Conservation (phyloP, 2,113 vertebrate genomes). For the Etheostoma cragini region DNA sequence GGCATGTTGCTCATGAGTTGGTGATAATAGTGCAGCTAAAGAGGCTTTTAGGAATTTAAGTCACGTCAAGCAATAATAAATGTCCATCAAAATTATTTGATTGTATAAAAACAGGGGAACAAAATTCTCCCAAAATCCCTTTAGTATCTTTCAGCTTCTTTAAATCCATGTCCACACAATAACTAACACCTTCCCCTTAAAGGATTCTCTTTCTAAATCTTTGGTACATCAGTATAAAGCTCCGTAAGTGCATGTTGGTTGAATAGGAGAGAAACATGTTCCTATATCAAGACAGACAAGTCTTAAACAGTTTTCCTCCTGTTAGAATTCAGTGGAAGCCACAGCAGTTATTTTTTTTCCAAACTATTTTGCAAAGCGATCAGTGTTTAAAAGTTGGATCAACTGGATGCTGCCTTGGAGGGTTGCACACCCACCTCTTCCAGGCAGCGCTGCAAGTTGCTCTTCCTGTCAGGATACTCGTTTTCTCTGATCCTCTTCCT, state of each 20-base stretch:
- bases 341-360: not conserved
- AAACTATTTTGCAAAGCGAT: not conserved
- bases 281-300: not conserved
- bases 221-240: not conserved
- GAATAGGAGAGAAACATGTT: not conserved
- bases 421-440: conserved; percentile 65
- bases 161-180: not conserved
- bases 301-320: not conserved
- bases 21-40: not conserved
- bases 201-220: not conserved
- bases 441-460: conserved; percentile 70
- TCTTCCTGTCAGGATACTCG: conserved; percentile 34
- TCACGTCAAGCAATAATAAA: not conserved
- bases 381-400: not conserved
- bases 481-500: conserved; percentile 66
- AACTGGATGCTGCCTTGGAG: not conserved
- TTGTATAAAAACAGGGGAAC: not conserved
- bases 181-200: not conserved
- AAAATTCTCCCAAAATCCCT: not conserved
- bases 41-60: not conserved
- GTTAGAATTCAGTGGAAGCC: not conserved
- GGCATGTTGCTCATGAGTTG: not conserved
- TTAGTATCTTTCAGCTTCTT: not conserved
- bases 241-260: not conserved
- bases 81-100: not conserved